A percentile compares a stretch with the other conserved stretches of the same genome.
phyloP scores from a whole-genome alignment of 2,113 vertebrate genomes.

The Gasterosteus nipponicus region DNA sequence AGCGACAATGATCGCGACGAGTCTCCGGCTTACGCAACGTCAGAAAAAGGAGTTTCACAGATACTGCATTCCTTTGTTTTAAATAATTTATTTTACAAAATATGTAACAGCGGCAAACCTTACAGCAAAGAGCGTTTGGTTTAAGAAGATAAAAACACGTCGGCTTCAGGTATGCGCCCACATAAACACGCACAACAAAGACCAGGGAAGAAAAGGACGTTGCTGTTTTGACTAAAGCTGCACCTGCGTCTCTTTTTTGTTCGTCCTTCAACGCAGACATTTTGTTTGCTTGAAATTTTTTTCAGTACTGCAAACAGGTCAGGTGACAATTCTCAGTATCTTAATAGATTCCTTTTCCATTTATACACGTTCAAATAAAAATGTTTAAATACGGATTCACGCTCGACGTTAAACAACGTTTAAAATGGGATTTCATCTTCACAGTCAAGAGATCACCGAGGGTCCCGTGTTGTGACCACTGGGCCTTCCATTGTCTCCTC shows the following conservation, averaged over 20 bases:
- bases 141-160: constrained; percentile 14
- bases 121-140: background rate
- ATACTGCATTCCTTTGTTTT: constrained; percentile 32
- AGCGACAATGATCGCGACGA: fast-evolving
- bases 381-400: background rate
- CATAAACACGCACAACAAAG: background rate
- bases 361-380: background rate
- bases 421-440: background rate
- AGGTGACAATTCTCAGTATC: background rate
- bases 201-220: background rate
- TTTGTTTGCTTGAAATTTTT: background rate
- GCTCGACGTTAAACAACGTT: constrained; percentile 4
- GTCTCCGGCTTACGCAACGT: constrained; percentile 15
- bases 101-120: constrained; percentile 14
- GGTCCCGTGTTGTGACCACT: background rate
- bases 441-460: constrained; percentile 25
- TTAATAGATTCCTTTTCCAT: background rate
- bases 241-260: background rate
- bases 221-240: background rate
- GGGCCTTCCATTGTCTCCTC: background rate
- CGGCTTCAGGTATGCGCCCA: background rate
- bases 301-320: background rate
- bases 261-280: background rate
- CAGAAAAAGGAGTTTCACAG: constrained; percentile 42
- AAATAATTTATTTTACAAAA: constrained; percentile 63